Percentiles rank a stretch among this genome's conserved stretches.
Conservation (phyloP, 2,113 vertebrate species). For the Bufo gargarizans region DNA sequence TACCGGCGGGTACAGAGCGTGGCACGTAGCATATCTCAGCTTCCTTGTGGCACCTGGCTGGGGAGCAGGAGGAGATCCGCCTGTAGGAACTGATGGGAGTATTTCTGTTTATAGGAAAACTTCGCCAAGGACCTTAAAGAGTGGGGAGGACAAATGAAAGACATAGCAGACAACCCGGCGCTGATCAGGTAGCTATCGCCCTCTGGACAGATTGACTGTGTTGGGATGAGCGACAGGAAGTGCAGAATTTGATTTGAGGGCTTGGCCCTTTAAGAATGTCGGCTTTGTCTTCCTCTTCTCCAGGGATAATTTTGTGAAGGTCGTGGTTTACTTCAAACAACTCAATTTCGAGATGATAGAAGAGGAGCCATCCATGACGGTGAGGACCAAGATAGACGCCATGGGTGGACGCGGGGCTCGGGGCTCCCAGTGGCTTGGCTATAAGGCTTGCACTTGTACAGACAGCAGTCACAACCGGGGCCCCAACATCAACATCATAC, state of each 20-base stretch:
- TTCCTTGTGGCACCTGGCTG: too few species aligned
- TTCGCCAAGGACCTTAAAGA: conserved; percentile 60
- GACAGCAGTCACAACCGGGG: too few species aligned
- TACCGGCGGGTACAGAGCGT: not conserved
- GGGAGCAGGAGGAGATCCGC: not conserved
- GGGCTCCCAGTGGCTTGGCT: too few species aligned
- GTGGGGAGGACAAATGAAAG: conserved; percentile 58
- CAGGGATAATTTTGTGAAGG: conserved; percentile 62
- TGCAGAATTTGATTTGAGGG: not conserved
- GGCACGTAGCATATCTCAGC: not conserved
- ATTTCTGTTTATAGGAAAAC: conserved; percentile 55
- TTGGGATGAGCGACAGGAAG: not conserved
- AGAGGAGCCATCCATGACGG: conserved; percentile 61
- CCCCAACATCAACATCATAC: too few species aligned
- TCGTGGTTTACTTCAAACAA: conserved; percentile 62
- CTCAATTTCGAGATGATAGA: conserved; percentile 60
- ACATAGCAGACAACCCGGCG: conserved; percentile 48
- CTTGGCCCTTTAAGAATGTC: not conserved
- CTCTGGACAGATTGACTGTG: not conserved
- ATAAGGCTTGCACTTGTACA: too few species aligned
- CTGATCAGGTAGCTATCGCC: conserved; percentile 14
- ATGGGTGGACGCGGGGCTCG: too few species aligned
- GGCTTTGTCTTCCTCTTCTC: not conserved
- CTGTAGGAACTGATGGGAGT: not conserved
- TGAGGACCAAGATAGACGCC: conserved; percentile 7